These are phyloP conservation scores for Notarius quadriscutis DNA, from an alignment of 2,113 vertebrate genomes.

Conservation along the genomic window DNA sequence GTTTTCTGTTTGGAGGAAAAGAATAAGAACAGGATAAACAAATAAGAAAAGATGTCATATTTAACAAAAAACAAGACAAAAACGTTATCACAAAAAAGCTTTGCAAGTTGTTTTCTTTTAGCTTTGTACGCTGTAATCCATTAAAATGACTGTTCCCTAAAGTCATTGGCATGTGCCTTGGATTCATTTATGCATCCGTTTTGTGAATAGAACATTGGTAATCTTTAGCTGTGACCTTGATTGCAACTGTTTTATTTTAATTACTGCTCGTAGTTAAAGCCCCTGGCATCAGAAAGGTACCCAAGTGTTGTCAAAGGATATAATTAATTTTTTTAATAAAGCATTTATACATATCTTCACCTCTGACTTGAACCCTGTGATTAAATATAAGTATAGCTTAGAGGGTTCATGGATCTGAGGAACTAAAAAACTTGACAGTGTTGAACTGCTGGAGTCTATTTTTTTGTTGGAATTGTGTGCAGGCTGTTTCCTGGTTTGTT, in stretches of 20 bases:
- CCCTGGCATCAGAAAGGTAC: constrained; percentile 48
- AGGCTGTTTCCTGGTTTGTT: background rate
- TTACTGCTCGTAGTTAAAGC: constrained; percentile 53
- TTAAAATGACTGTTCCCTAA: constrained; percentile 28
- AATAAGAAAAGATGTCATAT: background rate
- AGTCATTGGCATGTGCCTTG: constrained; percentile 16
- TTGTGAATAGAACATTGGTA: constrained; percentile 46
- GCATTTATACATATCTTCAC: constrained; percentile 49
- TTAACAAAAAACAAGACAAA: no score
- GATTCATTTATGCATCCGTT: constrained; percentile 48
- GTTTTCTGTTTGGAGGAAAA: background rate
- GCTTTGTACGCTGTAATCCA: background rate
- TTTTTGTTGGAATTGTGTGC: constrained; percentile 10
- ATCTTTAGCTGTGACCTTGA: constrained; percentile 49
- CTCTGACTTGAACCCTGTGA: constrained; percentile 44
- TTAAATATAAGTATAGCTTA: constrained; percentile 46
- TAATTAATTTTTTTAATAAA: constrained; percentile 48
- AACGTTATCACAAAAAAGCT: background rate
- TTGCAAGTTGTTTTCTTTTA: background rate
- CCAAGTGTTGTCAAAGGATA: constrained; percentile 51
- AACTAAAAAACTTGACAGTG: constrained; percentile 5
- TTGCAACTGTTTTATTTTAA: constrained; percentile 51
- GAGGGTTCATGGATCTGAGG: constrained; percentile 6
- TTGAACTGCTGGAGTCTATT: constrained; percentile 19
- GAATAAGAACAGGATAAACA: background rate